Evolutionary conservation across 2,888 invertebrate genomes (phyloP), one percentile per base, ranked within the genome.

Genomic region (Drosophila differens): DNA sequence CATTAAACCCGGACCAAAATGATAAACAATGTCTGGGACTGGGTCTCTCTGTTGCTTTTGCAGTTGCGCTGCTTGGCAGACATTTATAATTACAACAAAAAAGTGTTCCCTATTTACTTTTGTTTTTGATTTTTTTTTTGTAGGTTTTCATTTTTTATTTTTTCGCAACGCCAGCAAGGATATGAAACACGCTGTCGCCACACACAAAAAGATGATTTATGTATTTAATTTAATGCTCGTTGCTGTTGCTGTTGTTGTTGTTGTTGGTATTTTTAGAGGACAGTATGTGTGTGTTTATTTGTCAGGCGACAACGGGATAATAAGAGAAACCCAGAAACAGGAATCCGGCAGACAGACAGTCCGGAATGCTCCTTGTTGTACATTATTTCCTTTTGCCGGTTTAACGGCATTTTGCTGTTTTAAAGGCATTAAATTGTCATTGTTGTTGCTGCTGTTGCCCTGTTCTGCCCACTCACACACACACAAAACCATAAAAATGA

Each of bases 281-380:
- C 72, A 70, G 87, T 74, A 62, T 74, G 74, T 79, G 59, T 83
- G 83, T 88, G 85, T 90, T 90, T 83, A 86, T 90, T 90, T 90
- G 86, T 90, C 90, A 83, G 87, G 77, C 86, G 86, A 89, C 90
- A 86, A 85, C 82, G 80, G 86, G 86, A 87, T 85, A 90, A 87
- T 85, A 82, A 85, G 79, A 71, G 74, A 71, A 71, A 72, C 81
- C 80, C 82, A 80, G 79, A 81, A 76, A 70, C 76, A 51, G 62
- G 63, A 73, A 57, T 81, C 71, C 78, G 58, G 55, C 39, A 39
- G 28, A n/a, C 70, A 72, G 86, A 89, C 74, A 83, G 52, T 65
- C 51, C 59, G 44, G 52, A 49, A 65, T 60, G 39, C 49, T 61
- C 52, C 74, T 74, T 65, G 61, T 73, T 72, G 71, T 75, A 58